Evolutionary conservation across 2,797 vertebrate genomes (phyloP).

Genomic region (Lateolabrax maculatus): DNA sequence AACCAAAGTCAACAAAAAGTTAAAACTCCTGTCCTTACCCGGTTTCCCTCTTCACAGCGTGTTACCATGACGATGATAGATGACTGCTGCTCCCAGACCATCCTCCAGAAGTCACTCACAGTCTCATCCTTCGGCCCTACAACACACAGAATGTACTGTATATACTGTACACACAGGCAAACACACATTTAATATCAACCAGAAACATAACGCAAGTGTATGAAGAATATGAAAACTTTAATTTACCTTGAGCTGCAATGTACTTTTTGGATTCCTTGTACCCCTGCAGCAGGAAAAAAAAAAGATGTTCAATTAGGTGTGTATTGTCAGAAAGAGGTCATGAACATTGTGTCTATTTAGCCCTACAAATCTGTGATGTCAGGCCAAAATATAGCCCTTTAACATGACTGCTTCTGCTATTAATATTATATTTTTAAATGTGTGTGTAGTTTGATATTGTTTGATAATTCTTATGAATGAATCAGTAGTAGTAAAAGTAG

Average conservation of each 20-base stretch:
- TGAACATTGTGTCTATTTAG: not conserved
- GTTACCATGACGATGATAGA: constrained; percentile 99
- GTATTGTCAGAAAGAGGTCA: not conserved
- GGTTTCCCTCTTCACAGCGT: constrained; percentile 95
- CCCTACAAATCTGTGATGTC: not conserved
- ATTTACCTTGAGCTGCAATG: constrained; percentile 97
- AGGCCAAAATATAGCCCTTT: not conserved
- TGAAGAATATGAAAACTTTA: not conserved
- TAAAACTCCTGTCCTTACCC: constrained; percentile 79
- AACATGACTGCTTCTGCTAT: not conserved
- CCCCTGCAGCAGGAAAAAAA: constrained; percentile 86
- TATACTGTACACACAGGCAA: not conserved
- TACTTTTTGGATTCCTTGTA: constrained; percentile 97
- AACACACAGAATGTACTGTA: constrained; percentile 20
- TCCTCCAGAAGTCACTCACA: constrained; percentile 95
- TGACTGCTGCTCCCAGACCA: constrained; percentile 98
- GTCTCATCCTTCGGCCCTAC: constrained; percentile 98
- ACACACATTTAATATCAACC: not conserved
- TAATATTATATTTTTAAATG: not conserved
- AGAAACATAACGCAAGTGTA: not conserved
- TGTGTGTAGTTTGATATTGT: not conserved
- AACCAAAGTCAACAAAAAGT: not conserved
- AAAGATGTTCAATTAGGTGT: not conserved
- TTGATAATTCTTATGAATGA: not conserved
- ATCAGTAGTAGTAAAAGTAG: not conserved